phyloP scores from a whole-genome alignment of 2,797 vertebrate species.

The Sphaeramia orbicularis region DNA sequence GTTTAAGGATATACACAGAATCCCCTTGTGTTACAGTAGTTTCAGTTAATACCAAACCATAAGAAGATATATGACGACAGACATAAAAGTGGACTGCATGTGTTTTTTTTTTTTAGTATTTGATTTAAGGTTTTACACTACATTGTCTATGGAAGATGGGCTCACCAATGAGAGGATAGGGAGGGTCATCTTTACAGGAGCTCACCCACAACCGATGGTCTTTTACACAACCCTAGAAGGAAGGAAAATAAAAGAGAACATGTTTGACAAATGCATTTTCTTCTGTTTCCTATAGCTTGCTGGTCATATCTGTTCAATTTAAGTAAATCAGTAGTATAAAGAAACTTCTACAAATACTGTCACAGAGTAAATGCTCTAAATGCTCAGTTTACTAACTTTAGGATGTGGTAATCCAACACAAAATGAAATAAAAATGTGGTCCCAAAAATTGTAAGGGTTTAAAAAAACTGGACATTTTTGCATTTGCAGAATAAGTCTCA shows the following conservation, averaged over 20 bases:
- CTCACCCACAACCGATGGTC: conserved; percentile 96
- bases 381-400: background rate
- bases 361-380: background rate
- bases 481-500: too few species aligned
- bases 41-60: too few species aligned
- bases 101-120: background rate
- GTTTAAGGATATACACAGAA: too few species aligned
- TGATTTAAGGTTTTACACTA: background rate
- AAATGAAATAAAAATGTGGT: too few species aligned
- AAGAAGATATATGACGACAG: background rate
- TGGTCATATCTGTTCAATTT: background rate
- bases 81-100: background rate
- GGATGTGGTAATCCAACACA: too few species aligned
- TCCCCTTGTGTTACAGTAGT: background rate
- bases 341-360: background rate
- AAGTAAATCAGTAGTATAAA: background rate
- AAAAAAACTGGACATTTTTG: too few species aligned
- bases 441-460: too few species aligned
- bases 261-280: background rate
- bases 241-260: background rate
- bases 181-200: conserved; percentile 93
- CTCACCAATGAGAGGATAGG: conserved; percentile 97
- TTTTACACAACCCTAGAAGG: conserved; percentile 88
- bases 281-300: background rate
- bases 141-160: background rate